These are phyloP conservation scores for Rotaria magnacalcarata DNA, from an alignment of 2,888 invertebrate genomes.

Conservation along the genomic window DNA sequence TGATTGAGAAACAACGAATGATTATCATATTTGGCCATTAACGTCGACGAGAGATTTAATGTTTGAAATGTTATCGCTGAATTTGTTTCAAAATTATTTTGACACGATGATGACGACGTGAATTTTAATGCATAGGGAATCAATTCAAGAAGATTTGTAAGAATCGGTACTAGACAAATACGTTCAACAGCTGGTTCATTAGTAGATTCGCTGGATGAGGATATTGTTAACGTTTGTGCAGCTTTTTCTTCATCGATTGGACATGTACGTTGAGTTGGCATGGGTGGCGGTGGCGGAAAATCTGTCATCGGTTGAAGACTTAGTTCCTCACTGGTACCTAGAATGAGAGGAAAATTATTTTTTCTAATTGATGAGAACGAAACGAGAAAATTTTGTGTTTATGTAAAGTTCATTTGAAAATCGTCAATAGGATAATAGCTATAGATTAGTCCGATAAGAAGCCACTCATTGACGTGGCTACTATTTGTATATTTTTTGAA, in stretches of 20 bases:
- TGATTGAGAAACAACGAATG: constrained; percentile 3
- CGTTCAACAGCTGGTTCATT: background rate
- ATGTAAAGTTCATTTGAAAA: too few species aligned
- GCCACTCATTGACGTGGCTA: too few species aligned
- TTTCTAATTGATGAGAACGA: too few species aligned
- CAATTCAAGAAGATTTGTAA: constrained; percentile 8
- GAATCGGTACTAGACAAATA: constrained; percentile 20
- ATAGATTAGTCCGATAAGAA: too few species aligned
- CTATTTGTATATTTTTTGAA: too few species aligned
- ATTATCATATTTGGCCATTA: background rate
- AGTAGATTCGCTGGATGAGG: background rate
- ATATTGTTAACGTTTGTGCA: background rate
- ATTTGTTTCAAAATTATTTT: background rate
- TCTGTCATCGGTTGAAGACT: constrained; percentile 30
- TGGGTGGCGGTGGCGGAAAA: background rate
- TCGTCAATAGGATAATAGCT: too few species aligned
- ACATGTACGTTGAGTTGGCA: constrained; percentile 17
- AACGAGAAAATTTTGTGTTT: too few species aligned
- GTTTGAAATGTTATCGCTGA: background rate
- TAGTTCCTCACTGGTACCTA: background rate
- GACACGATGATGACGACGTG: background rate
- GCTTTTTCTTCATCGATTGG: constrained; percentile 23
- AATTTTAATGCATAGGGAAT: constrained; percentile 12
- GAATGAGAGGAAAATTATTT: background rate
- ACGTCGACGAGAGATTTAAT: background rate